Evolutionary conservation across 2,888 invertebrate genomes (phyloP).

Genomic region (Eupithecia tripunctaria): DNA sequence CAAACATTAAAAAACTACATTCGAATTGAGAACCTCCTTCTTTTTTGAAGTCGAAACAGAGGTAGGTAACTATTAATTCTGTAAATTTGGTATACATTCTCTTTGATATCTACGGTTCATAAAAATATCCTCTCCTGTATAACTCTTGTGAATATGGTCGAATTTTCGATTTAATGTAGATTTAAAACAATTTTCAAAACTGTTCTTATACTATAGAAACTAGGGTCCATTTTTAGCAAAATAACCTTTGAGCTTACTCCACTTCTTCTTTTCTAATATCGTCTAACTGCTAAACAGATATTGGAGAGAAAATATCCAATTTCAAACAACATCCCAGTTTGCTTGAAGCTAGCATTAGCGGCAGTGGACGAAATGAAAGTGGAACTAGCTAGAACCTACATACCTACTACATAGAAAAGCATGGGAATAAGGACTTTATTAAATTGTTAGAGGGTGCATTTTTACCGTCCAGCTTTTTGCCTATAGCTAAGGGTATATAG

Average conservation of each 20-base stretch:
- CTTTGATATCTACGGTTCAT: not conserved
- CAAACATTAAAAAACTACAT: too few species aligned
- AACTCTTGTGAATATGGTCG: not conserved
- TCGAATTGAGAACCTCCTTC: too few species aligned
- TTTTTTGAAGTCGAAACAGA: too few species aligned
- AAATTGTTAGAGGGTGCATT: not conserved
- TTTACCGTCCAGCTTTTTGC: not conserved
- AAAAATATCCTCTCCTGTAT: not conserved
- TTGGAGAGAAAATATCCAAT: constrained; percentile 10
- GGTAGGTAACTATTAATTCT: too few species aligned
- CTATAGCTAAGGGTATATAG: not conserved
- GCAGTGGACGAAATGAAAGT: constrained; percentile 23
- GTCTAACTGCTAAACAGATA: not conserved
- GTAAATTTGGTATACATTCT: too few species aligned
- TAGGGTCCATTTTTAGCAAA: not conserved
- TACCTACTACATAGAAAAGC: not conserved
- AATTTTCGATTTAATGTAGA: too few species aligned
- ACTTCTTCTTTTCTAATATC: constrained; percentile 1
- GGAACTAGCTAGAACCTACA: not conserved
- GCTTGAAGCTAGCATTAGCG: constrained; percentile 9
- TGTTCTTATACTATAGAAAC: not conserved
- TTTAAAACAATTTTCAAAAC: too few species aligned
- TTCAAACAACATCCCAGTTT: constrained; percentile 16
- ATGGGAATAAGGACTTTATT: constrained; percentile 1
- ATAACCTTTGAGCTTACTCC: not conserved